phyloP scores from a whole-genome alignment of 2,113 vertebrate species.

The Dasyprocta punctata region DNA sequence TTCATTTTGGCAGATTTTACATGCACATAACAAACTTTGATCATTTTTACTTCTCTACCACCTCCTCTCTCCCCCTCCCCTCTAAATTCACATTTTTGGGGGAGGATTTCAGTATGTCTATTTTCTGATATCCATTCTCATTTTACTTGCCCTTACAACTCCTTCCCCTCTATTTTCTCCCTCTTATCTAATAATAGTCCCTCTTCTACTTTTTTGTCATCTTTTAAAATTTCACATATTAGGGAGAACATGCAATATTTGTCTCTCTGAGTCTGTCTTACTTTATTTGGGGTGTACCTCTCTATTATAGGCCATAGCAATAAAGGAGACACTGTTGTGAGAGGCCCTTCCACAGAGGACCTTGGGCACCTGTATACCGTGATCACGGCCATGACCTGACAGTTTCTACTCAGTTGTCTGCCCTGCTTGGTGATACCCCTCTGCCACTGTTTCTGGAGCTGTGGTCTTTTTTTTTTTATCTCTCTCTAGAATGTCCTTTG shows the following conservation, averaged over 20 bases:
- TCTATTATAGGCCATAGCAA: neutral
- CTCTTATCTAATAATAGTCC: neutral
- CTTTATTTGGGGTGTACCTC: neutral
- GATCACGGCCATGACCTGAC: neutral
- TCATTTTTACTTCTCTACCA: neutral
- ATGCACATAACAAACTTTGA: neutral
- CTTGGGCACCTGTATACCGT: neutral
- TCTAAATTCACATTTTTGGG: neutral
- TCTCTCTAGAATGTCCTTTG: too few species aligned
- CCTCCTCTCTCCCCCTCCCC: neutral
- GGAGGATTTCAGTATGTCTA: neutral
- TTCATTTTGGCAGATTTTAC: neutral
- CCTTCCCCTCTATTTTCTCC: neutral
- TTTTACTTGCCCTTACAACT: neutral
- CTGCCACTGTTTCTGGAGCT: too few species aligned
- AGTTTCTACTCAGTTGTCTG: too few species aligned
- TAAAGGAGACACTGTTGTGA: neutral
- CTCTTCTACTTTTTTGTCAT: neutral
- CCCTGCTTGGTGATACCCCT: too few species aligned
- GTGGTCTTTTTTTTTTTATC: too few species aligned
- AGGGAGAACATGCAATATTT: neutral
- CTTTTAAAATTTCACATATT: neutral
- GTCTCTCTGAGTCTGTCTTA: neutral
- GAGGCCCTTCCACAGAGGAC: neutral
- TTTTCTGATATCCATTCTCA: neutral